Conservation (phyloP, 2,113 vertebrate genomes). For the Apteryx owenii region DNA sequence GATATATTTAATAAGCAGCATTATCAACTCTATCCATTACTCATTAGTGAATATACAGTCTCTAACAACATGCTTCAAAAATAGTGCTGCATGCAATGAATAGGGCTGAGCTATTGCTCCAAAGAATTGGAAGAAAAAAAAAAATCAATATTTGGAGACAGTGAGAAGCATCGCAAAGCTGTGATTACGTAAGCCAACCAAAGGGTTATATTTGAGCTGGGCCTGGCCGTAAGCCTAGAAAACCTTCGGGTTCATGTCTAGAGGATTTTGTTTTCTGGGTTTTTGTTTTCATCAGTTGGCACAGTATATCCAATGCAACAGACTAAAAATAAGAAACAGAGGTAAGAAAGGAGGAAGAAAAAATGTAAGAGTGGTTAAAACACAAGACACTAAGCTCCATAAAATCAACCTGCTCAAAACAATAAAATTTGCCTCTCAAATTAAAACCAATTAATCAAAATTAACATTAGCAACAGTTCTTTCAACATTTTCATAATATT, state of each 20-base stretch:
- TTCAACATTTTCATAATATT: neutral
- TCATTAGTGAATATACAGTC: slow-evolving; percentile 29
- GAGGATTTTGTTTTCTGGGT: slow-evolving; percentile 37
- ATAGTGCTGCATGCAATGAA: neutral
- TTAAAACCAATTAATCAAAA: neutral
- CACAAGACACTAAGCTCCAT: neutral
- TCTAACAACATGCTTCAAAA: slow-evolving; percentile 5
- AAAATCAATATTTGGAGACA: slow-evolving; percentile 56
- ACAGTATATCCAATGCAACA: neutral
- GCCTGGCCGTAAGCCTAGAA: slow-evolving; percentile 46
- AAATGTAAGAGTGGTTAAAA: neutral
- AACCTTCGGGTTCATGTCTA: neutral
- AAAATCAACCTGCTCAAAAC: neutral
- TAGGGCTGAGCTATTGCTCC: slow-evolving; percentile 21
- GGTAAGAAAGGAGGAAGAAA: neutral
- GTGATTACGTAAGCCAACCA: slow-evolving; percentile 50
- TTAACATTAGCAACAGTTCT: neutral
- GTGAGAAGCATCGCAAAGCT: slow-evolving; percentile 36
- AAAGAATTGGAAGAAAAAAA: neutral
- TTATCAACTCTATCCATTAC: slow-evolving; percentile 37
- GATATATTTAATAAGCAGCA: slow-evolving; percentile 45
- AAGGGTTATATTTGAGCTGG: slow-evolving; percentile 8
- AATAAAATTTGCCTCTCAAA: neutral
- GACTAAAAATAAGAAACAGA: neutral
- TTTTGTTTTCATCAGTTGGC: slow-evolving; percentile 35